A percentile compares a stretch with the other conserved stretches of the same genome.
Evolutionary conservation across 1,140 invertebrate species (phyloP).

Genomic region (Drosophila watanabei): DNA sequence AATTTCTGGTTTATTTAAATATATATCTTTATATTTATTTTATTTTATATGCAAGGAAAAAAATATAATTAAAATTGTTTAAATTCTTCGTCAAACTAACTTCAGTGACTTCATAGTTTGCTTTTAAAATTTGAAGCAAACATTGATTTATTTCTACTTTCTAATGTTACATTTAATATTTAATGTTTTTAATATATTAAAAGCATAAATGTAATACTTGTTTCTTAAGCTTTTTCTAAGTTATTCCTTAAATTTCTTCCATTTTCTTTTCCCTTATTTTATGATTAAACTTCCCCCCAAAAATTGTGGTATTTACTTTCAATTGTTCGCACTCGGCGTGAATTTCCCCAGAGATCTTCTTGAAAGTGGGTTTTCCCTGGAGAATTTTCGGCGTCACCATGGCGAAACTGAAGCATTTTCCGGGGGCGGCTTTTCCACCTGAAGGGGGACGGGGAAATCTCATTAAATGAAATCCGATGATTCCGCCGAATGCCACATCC

Average conservation of each 20-base stretch:
- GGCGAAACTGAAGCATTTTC: background rate
- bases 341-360: conserved; percentile 28
- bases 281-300: conserved; percentile 8
- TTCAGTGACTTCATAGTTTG: too few species aligned
- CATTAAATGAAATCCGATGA: conserved; percentile 61
- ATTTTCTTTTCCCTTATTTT: background rate
- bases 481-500: conserved; percentile 9
- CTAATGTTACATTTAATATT: background rate
- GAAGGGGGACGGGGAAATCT: conserved; percentile 35
- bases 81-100: too few species aligned
- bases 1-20: too few species aligned
- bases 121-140: too few species aligned
- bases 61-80: too few species aligned
- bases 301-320: conserved; percentile 28
- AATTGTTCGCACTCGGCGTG: conserved; percentile 31
- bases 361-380: background rate
- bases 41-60: too few species aligned
- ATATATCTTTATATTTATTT: too few species aligned
- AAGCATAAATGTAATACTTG: background rate
- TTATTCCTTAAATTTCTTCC: background rate
- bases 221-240: background rate
- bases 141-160: too few species aligned
- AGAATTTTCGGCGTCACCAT: conserved; percentile 22
- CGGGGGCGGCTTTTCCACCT: conserved; percentile 2
- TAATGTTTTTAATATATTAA: background rate